Evolutionary conservation across 2,888 invertebrate species (phyloP), one percentile per base, ranked within the genome.

Genomic region (Eledona agricola): DNA sequence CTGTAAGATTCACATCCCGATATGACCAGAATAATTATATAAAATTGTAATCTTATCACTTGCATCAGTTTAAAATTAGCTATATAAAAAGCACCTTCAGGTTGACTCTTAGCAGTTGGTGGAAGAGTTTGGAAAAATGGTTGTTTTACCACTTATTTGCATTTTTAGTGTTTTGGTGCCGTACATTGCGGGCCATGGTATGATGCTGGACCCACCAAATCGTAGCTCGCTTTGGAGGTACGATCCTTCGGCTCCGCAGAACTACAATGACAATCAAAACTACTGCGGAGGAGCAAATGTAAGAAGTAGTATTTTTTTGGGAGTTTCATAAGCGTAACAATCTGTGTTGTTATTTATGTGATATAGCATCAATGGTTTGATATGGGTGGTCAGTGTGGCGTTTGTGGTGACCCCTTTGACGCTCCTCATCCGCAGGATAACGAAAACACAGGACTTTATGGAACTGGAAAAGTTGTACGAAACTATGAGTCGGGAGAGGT

Each of bases 401-500:
- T 77, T 0, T 84, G 83, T 57, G 83, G 83, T 1, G 83, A 83
- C 63, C 69, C 76, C 52, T 82, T 75, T 53, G 66, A 72, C 1
- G 12, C 69, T 1, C 38, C 69, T 0, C 68, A 59, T 19, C 83
- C 83, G 0, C 72, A 83, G 32, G 67, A 74, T 3, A 78, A 83
- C 60, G 83, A 83, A 61, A 71, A 81, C 37, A 80, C 80, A 2
- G 83, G 83, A n/a, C 59, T 45, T 20, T 83, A 76, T 59, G 78
- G 79, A 20, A 63, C 63, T n/a, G 82, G 82, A 1, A 66, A 73
- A 1, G 78, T 82, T 29, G 80, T 79, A 0, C 58, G 67, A 59
- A 72, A 60, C 60, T 82, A 65, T 60, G 55, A 29, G 3, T 23
- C 59, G 1, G 75, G 75, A 2, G 49, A 64, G 6, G 23, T 40